phyloP scores from a whole-genome alignment of 2,113 vertebrate species.

The Puma concolor region DNA sequence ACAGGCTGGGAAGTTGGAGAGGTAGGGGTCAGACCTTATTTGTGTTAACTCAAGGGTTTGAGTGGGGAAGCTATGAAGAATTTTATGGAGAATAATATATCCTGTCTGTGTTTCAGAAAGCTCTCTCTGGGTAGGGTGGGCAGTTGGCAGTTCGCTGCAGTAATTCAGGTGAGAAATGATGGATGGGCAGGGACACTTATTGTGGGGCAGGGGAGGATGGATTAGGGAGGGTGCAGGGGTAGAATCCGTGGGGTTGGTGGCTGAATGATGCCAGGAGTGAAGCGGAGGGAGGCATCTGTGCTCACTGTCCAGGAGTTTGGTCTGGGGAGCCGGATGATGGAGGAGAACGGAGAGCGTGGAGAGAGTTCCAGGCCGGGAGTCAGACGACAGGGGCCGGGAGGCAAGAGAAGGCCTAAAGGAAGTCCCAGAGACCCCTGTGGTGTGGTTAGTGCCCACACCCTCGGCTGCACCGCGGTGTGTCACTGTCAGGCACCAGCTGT shows the following conservation, averaged over 20 bases:
- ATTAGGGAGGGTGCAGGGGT: background rate
- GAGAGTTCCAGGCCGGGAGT: background rate
- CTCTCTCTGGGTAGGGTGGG: background rate
- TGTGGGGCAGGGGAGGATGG: background rate
- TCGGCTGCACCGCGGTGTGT: rapidly evolving
- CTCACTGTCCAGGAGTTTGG: background rate
- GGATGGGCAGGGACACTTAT: background rate
- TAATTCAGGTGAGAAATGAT: background rate
- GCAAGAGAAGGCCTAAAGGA: background rate
- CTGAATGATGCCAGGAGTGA: background rate
- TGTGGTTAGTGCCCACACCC: rapidly evolving
- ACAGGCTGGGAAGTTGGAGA: background rate
- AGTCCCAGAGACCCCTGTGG: background rate
- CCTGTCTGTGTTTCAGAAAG: background rate
- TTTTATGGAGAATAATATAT: background rate
- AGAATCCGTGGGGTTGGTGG: background rate
- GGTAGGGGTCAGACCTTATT: background rate
- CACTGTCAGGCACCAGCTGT: background rate
- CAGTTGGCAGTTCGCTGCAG: background rate
- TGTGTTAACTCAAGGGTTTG: background rate
- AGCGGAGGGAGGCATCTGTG: background rate
- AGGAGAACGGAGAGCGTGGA: background rate
- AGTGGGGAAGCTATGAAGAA: background rate
- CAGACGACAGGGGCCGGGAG: background rate
- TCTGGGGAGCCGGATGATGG: background rate